phyloP scores from a whole-genome alignment of 23 tunicate species.

The Clavelina lepadiformis region DNA sequence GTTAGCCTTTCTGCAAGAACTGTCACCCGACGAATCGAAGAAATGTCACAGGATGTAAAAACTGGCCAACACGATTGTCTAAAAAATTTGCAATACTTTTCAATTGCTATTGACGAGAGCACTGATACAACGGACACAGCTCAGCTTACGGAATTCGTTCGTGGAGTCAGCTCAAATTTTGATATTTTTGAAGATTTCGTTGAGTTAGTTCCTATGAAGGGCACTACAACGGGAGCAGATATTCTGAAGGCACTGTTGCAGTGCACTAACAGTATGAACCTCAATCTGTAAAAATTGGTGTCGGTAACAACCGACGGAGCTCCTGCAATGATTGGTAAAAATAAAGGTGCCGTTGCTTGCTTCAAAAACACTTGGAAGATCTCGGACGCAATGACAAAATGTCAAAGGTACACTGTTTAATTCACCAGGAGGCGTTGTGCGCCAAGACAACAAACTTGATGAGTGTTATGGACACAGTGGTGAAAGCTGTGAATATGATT shows the following conservation, averaged over 20 bases:
- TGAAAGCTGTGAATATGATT: constrained; percentile 25
- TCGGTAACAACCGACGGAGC: constrained; percentile 63
- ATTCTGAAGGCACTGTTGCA: constrained; percentile 48
- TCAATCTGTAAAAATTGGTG: no score
- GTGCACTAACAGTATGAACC: constrained; percentile 24
- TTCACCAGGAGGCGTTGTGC: constrained; percentile 77
- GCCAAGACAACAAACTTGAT: constrained; percentile 43
- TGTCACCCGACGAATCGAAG: constrained; percentile 74
- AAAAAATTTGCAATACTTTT: constrained; percentile 48
- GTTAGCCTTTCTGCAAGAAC: constrained; percentile 74
- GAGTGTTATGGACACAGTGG: constrained; percentile 42
- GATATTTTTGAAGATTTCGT: constrained; percentile 41
- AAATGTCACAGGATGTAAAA: constrained; percentile 55
- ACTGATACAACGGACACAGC: constrained; percentile 58
- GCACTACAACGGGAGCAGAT: constrained; percentile 61
- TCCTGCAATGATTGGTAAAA: constrained; percentile 41
- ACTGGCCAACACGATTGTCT: constrained; percentile 46
- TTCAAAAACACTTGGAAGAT: constrained; percentile 66
- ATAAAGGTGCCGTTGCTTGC: constrained; percentile 58
- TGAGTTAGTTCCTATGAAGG: constrained; percentile 41
- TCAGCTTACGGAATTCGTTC: constrained; percentile 61
- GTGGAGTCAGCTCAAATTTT: constrained; percentile 56
- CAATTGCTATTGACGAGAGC: constrained; percentile 43
- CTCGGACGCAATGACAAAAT: constrained; percentile 30
- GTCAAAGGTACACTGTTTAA: constrained; percentile 39